phyloP scores from a whole-genome alignment of 2,888 invertebrate genomes.

The Phyto melanocephala region DNA sequence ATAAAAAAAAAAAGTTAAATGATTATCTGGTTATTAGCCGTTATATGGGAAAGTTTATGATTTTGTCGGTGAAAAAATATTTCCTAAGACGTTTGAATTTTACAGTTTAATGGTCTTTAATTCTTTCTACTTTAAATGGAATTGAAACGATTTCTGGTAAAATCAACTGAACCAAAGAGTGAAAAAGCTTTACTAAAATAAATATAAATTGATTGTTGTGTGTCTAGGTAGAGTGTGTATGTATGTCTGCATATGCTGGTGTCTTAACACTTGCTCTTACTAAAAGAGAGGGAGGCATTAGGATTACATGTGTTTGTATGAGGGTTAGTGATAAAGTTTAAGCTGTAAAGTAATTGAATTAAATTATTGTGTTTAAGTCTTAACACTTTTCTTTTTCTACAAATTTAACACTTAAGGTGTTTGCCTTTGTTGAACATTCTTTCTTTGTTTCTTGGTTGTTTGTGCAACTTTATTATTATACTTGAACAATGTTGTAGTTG shows the following conservation, averaged over 20 bases:
- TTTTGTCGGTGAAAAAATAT: not conserved
- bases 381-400: slow-evolving; percentile 27
- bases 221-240: not conserved
- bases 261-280: not conserved
- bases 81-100: slow-evolving; percentile 21
- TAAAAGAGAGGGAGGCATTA: not conserved
- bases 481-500: not conserved
- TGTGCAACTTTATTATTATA: not conserved
- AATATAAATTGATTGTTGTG: slow-evolving; percentile 48
- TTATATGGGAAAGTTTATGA: too few relatives aligned
- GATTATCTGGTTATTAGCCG: not conserved
- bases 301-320: not conserved
- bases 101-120: slow-evolving; percentile 17
- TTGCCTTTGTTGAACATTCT: not conserved
- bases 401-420: slow-evolving; percentile 27
- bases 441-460: not conserved
- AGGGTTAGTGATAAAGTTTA: slow-evolving; percentile 4
- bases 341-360: slow-evolving; percentile 15
- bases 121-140: not conserved
- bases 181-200: slow-evolving; percentile 1
- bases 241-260: not conserved
- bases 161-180: not conserved
- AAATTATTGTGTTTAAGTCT: slow-evolving; percentile 24
- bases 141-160: not conserved
- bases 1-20: too few relatives aligned